phyloP scores from a whole-genome alignment of 2,888 invertebrate species.

The Baccha elongata region DNA sequence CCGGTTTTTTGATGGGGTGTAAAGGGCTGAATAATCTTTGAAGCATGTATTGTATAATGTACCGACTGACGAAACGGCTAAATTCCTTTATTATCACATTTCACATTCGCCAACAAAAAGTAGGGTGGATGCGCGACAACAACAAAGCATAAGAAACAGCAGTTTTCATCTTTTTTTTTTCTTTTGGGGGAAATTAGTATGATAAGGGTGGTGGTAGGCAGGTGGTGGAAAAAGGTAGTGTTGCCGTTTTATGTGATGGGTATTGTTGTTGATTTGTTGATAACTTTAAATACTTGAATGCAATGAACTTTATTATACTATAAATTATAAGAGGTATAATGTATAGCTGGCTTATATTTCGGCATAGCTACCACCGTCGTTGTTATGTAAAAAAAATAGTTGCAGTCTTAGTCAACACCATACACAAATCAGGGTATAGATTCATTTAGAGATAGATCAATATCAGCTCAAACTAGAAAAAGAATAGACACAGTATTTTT shows the following conservation, averaged over 20 bases:
- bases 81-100: conserved; percentile 71
- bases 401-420: too few relatives aligned
- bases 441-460: too few relatives aligned
- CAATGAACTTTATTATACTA: too few relatives aligned
- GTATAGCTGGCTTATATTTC: too few relatives aligned
- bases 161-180: conserved; percentile 47
- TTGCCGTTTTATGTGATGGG: conserved; percentile 40
- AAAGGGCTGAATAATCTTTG: conserved; percentile 35
- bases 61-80: conserved; percentile 39
- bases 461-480: too few relatives aligned
- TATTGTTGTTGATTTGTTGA: conserved; percentile 5
- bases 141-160: conserved; percentile 63
- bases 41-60: conserved; percentile 36
- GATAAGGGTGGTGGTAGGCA: conserved; percentile 34
- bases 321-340: too few relatives aligned
- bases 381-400: too few relatives aligned
- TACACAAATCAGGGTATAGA: too few relatives aligned
- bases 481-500: too few relatives aligned
- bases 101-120: conserved; percentile 43
- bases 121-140: conserved; percentile 61
- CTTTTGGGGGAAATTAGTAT: conserved; percentile 12
- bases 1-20: conserved; percentile 8
- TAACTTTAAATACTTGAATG: too few relatives aligned
- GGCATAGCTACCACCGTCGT: too few relatives aligned
- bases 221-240: conserved; percentile 19